phyloP scores from a whole-genome alignment of 2,797 vertebrate genomes.

The Myripristis murdjan region DNA sequence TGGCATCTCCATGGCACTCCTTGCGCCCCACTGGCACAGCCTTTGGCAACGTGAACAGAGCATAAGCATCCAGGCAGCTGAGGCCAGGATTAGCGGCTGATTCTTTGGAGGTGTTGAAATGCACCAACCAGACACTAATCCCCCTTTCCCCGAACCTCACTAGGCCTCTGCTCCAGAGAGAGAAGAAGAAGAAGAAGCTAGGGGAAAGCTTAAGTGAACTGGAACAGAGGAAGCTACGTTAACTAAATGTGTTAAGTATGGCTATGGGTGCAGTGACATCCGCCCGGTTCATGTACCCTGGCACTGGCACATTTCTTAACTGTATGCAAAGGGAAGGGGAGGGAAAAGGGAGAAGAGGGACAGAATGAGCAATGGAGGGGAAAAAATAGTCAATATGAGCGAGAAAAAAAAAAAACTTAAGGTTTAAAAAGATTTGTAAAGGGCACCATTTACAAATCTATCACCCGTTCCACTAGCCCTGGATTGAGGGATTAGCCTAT shows the following conservation, averaged over 20 bases:
- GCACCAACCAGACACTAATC: conserved; percentile 76
- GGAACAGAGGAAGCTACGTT: conserved; percentile 47
- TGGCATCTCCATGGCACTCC: conserved; percentile 46
- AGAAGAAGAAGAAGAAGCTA: conserved; percentile 9
- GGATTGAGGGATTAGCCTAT: conserved; percentile 90
- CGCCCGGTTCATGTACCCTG: conserved; percentile 19
- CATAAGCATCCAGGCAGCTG: conserved; percentile 67
- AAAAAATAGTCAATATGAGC: conserved; percentile 18
- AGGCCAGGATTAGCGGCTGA: conserved; percentile 71
- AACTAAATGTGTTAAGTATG: conserved; percentile 56
- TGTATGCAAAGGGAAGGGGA: conserved; percentile 10
- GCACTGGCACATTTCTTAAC: conserved; percentile 20
- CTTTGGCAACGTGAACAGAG: conserved; percentile 61
- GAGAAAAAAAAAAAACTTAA: conserved; percentile 57
- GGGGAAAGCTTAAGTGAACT: conserved; percentile 47
- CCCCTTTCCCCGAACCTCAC: conserved; percentile 50
- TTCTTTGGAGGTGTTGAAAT: conserved; percentile 74
- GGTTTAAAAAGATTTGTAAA: conserved; percentile 91
- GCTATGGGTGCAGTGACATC: conserved; percentile 38
- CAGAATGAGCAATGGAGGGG: not conserved
- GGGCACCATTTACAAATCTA: conserved; percentile 91
- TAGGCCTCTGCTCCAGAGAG: conserved; percentile 58
- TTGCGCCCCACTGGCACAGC: conserved; percentile 54
- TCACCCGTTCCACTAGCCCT: conserved; percentile 86
- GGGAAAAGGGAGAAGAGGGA: not conserved